These are phyloP conservation scores for Liposcelis brunnea DNA, from an alignment of 2,888 invertebrate species.

Conservation along the genomic window DNA sequence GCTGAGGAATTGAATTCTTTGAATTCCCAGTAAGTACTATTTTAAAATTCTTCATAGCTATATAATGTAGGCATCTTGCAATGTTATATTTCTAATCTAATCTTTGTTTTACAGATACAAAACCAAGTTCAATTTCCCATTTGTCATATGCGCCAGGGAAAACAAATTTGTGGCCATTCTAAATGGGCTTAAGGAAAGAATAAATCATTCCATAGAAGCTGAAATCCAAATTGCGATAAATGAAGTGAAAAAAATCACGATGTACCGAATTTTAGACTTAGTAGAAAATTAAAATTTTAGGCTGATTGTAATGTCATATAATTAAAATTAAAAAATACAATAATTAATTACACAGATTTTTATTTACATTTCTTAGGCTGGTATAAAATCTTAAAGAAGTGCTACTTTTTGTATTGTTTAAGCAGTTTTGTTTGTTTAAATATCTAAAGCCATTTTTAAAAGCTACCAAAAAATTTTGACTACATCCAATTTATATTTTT, in stretches of 20 bases:
- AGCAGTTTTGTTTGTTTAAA: no score
- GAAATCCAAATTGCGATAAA: not conserved
- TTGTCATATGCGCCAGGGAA: conserved; percentile 4
- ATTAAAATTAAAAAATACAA: not conserved
- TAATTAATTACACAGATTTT: not conserved
- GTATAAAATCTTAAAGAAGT: no score
- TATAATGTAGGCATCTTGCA: not conserved
- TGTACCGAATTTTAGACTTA: not conserved
- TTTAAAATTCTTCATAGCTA: not conserved
- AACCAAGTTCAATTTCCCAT: not conserved
- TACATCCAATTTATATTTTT: no score
- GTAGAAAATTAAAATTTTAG: not conserved
- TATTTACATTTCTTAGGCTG: no score
- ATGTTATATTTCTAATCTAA: not conserved
- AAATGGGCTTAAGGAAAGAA: not conserved
- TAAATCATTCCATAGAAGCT: not conserved
- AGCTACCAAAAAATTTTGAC: no score
- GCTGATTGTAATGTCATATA: not conserved
- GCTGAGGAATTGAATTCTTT: not conserved
- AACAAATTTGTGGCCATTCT: conserved; percentile 2
- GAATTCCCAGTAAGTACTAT: not conserved
- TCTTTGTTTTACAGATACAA: conserved; percentile 2
- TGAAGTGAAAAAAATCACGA: conserved; percentile 4
- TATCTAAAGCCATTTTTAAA: no score
- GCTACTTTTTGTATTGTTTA: no score